phyloP scores from a whole-genome alignment of 2,797 vertebrate genomes.

The Sebastes alutus region DNA sequence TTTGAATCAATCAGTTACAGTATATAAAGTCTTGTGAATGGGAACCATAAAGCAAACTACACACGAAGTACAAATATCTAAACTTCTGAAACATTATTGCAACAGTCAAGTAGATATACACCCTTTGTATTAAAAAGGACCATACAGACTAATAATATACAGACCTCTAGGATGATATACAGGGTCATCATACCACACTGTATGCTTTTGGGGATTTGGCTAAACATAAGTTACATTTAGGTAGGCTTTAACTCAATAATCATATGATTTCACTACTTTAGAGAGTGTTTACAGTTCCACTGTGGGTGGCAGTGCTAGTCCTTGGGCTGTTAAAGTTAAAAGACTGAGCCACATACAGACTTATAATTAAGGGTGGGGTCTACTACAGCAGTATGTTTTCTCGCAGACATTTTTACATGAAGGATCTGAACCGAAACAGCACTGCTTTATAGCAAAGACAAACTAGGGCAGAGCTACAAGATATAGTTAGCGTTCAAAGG shows the following conservation, averaged over 20 bases:
- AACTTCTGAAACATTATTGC: background rate
- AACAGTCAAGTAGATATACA: background rate
- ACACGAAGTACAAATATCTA: background rate
- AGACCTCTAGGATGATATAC: background rate
- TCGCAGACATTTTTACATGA: constrained; percentile 12
- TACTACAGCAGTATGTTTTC: constrained; percentile 23
- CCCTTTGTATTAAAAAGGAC: background rate
- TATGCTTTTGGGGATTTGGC: background rate
- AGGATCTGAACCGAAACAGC: constrained; percentile 11
- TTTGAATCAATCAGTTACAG: background rate
- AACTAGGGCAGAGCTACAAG: constrained; percentile 14
- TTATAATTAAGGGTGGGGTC: constrained; percentile 70
- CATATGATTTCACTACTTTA: constrained; percentile 5
- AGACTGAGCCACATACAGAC: constrained; percentile 27
- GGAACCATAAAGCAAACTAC: background rate
- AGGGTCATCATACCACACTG: background rate
- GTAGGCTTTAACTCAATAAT: constrained; percentile 1
- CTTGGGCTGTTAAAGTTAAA: constrained; percentile 31
- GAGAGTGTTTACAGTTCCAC: constrained; percentile 22
- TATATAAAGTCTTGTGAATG: background rate
- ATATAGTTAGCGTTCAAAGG: constrained; percentile 40
- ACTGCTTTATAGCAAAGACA: constrained; percentile 19
- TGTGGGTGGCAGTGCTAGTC: constrained; percentile 42
- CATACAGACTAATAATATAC: background rate
- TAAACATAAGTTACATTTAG: background rate